Percentiles rank a stretch among this genome's conserved stretches.
Conservation (phyloP, 2,888 invertebrate genomes). For the Lydus trimaculatus region DNA sequence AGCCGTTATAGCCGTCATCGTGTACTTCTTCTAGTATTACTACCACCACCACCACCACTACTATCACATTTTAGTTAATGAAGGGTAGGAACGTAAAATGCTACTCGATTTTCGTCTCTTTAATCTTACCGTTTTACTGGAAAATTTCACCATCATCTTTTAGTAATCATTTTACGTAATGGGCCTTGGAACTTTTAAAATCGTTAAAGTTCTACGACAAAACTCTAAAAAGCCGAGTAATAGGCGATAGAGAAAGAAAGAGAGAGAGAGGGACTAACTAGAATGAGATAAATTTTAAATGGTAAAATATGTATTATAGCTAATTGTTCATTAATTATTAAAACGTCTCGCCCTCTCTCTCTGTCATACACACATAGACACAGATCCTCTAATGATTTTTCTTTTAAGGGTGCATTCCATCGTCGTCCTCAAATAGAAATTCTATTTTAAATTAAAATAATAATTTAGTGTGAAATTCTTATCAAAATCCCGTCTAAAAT, state of each 20-base stretch:
- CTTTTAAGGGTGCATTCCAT: background rate
- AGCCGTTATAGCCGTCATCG: constrained; percentile 11
- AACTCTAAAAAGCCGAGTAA: constrained; percentile 7
- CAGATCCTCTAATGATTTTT: constrained; percentile 8
- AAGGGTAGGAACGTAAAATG: constrained; percentile 23
- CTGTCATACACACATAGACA: no score
- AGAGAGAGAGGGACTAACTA: constrained; percentile 11
- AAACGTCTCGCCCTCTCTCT: constrained; percentile 12
- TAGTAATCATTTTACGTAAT: constrained; percentile 16
- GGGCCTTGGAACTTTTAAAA: constrained; percentile 29
- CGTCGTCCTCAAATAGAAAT: background rate
- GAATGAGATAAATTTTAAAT: background rate
- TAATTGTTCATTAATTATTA: constrained; percentile 31
- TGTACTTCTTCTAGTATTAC: no score
- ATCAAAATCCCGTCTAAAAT: background rate
- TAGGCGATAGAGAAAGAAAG: background rate
- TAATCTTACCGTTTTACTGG: constrained; percentile 1
- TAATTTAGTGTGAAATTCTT: background rate
- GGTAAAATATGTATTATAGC: constrained; percentile 26
- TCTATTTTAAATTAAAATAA: background rate
- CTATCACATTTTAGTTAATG: constrained; percentile 28
- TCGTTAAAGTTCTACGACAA: constrained; percentile 22
- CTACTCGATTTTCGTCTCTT: constrained; percentile 14
- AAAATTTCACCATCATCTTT: background rate
- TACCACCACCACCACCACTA: no score